Conservation (phyloP, 2,113 vertebrate genomes). For the Bombycilla garrulus region DNA sequence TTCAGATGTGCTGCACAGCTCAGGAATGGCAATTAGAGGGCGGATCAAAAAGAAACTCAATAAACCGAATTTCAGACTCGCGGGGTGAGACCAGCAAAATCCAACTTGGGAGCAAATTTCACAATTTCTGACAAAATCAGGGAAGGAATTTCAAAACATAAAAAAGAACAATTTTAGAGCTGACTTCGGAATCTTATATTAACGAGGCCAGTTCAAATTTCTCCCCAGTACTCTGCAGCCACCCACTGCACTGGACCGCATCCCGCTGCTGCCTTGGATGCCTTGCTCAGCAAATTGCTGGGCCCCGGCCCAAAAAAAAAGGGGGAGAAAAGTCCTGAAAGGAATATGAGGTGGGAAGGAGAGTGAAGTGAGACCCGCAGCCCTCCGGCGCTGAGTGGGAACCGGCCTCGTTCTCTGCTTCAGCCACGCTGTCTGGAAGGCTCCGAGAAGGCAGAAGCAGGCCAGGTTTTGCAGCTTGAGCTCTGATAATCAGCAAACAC, state of each 20-base stretch:
- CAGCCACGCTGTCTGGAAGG: background rate
- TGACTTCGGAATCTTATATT: background rate
- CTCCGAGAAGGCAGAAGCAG: background rate
- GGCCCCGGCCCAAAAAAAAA: background rate
- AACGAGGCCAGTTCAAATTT: background rate
- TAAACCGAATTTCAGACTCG: background rate
- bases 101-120: background rate
- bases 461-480: background rate
- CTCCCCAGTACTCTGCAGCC: background rate
- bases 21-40: background rate
- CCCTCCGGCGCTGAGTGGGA: background rate
- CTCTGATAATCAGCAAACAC: background rate
- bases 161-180: background rate
- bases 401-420: background rate
- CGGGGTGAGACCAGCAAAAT: background rate
- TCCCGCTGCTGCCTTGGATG: background rate
- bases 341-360: background rate
- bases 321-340: background rate
- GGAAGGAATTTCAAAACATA: background rate
- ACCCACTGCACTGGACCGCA: background rate
- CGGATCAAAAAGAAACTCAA: background rate
- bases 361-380: background rate
- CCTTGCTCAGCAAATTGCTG: constrained; percentile 33
- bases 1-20: background rate
- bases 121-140: background rate